Evolutionary conservation across 1,140 invertebrate species (phyloP).

Genomic region (Apis laboriosa): DNA sequence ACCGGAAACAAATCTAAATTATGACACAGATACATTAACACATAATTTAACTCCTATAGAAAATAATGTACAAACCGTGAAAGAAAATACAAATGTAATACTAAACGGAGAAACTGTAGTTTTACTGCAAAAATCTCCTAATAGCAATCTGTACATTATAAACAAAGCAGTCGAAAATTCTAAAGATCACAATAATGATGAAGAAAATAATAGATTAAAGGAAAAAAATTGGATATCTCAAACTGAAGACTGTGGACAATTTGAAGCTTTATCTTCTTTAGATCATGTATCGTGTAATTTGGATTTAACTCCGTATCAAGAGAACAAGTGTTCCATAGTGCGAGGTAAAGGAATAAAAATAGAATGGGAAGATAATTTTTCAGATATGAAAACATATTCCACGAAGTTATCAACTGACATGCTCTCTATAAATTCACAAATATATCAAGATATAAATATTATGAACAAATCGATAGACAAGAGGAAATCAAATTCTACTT

Average conservation of each 20-base stretch:
- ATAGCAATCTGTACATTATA: constrained; percentile 79
- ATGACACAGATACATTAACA: constrained; percentile 54
- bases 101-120: constrained; percentile 78
- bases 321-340: constrained; percentile 44
- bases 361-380: constrained; percentile 51
- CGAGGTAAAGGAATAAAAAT: constrained; percentile 57
- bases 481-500: constrained; percentile 53
- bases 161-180: constrained; percentile 77
- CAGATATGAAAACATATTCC: constrained; percentile 48
- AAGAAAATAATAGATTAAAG: constrained; percentile 51
- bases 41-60: constrained; percentile 60
- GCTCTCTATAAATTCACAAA: constrained; percentile 38
- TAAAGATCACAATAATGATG: constrained; percentile 62
- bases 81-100: constrained; percentile 77
- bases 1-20: constrained; percentile 54
- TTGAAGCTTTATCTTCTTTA: constrained; percentile 43
- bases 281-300: constrained; percentile 51
- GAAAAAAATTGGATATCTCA: constrained; percentile 51
- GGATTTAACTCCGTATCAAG: constrained; percentile 52
- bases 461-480: constrained; percentile 50
- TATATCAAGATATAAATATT: constrained; percentile 50
- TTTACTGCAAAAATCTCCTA: constrained; percentile 76
- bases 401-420: constrained; percentile 52
- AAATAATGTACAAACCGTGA: constrained; percentile 56
- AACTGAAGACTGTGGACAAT: constrained; percentile 41